phyloP scores from a whole-genome alignment of 2,113 vertebrate species.

The Hippoglossus stenolepis region DNA sequence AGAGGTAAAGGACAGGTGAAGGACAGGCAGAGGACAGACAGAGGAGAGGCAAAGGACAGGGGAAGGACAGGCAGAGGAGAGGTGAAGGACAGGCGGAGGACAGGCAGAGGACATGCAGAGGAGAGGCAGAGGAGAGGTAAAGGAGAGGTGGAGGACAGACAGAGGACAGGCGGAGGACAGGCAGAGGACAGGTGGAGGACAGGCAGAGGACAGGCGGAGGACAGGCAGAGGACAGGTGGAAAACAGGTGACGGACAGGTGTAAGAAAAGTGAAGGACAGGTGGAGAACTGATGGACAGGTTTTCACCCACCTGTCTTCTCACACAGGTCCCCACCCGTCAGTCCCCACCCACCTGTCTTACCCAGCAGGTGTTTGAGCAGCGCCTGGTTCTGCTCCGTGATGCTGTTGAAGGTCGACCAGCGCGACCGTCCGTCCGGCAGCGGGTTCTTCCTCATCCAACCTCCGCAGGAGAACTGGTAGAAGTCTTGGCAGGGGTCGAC shows the following conservation, averaged over 20 bases:
- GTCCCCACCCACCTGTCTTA: conserved; percentile 67
- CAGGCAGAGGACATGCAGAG: no score
- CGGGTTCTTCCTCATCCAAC: conserved; percentile 95
- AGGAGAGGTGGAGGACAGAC: no score
- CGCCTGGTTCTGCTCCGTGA: conserved; percentile 99
- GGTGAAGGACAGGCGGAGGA: no score
- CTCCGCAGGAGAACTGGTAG: conserved; percentile 96
- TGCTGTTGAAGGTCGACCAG: conserved; percentile 98
- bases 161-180: no score
- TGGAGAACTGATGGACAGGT: no score
- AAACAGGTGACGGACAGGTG: background rate
- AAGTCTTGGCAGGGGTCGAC: conserved; percentile 95
- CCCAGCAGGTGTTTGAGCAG: conserved; percentile 96
- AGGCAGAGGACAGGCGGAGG: no score
- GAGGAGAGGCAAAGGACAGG: background rate
- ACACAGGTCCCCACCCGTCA: background rate
- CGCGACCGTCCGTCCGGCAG: conserved; percentile 93
- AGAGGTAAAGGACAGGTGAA: background rate
- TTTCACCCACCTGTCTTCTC: no score
- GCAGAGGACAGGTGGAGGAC: no score
- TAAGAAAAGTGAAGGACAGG: background rate
- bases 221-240: background rate
- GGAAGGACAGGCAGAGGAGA: no score
- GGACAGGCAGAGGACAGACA: background rate
- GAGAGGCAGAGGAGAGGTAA: no score